These are phyloP conservation scores for Thymallus thymallus DNA, from an alignment of 2,113 vertebrate genomes.

Conservation along the genomic window DNA sequence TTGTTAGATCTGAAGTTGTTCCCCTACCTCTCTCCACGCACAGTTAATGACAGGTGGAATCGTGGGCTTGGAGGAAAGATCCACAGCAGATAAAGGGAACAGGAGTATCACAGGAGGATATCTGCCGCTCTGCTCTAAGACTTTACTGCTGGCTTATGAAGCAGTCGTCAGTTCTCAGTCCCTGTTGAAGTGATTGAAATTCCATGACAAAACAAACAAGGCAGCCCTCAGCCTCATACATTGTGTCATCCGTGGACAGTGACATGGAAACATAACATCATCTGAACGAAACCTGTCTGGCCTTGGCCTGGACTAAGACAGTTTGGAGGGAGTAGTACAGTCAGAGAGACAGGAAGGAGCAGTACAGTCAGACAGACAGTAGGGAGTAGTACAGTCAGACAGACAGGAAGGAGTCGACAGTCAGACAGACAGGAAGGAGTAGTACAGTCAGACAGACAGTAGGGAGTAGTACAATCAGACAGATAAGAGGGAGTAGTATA, in stretches of 20 bases:
- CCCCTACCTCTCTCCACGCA: neutral
- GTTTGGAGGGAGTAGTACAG: no score
- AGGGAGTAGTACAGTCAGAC: no score
- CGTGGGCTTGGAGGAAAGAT: neutral
- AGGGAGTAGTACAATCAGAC: no score
- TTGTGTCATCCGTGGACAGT: constrained; percentile 50
- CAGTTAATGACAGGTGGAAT: neutral
- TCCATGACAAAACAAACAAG: constrained; percentile 70
- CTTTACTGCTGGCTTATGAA: constrained; percentile 47
- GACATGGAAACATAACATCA: constrained; percentile 66
- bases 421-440: no score
- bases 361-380: no score
- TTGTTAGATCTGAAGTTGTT: neutral
- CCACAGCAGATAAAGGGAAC: constrained; percentile 34
- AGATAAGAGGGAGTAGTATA: no score
- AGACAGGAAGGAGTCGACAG: no score
- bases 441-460: no score
- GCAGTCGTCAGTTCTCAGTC: constrained; percentile 17
- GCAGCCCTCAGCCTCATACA: constrained; percentile 62
- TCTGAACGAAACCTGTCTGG: constrained; percentile 50
- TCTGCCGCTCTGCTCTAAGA: constrained; percentile 23
- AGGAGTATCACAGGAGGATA: constrained; percentile 18
- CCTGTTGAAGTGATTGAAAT: constrained; percentile 59
- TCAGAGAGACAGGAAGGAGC: no score
- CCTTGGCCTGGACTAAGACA: constrained; percentile 28